Conservation (phyloP, 23 tunicate genomes). For the Oikopleura dioica region DNA sequence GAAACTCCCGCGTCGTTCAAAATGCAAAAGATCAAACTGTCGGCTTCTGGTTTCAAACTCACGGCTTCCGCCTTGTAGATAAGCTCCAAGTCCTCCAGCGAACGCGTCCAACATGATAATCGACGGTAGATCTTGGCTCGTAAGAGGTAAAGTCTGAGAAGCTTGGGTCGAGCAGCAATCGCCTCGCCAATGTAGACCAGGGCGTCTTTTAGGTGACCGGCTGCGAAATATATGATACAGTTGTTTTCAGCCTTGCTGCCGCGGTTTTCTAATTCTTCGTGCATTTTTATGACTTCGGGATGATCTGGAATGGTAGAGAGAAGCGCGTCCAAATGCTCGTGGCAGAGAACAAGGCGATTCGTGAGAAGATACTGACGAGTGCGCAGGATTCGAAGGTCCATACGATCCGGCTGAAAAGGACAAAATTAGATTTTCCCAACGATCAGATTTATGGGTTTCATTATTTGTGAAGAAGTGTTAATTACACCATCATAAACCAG, state of each 20-base stretch:
- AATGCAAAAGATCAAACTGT: slow-evolving; percentile 1
- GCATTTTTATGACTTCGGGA: background rate
- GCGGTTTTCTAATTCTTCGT: background rate
- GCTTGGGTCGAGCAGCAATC: background rate
- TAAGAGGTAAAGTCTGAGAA: background rate
- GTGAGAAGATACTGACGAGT: background rate
- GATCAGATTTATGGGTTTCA: too few relatives aligned
- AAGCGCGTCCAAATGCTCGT: background rate
- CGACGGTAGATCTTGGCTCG: slow-evolving; percentile 1
- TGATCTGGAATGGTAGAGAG: background rate
- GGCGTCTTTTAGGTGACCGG: background rate
- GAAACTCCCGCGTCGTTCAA: background rate
- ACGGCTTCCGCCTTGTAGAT: background rate
- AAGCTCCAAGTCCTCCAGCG: background rate
- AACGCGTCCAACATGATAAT: background rate
- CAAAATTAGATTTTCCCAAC: too few relatives aligned
- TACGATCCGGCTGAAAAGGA: slow-evolving; percentile 1
- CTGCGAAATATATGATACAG: background rate
- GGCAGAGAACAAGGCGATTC: slow-evolving; percentile 6
- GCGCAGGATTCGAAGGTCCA: background rate
- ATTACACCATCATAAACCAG: too few relatives aligned
- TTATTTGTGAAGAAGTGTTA: too few relatives aligned
- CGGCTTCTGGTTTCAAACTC: background rate
- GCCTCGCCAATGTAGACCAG: background rate
- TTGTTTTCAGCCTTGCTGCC: background rate